Percentiles rank a stretch among this genome's conserved stretches.
These are phyloP conservation scores for Diabrotica virgifera DNA, from an alignment of 1,140 invertebrate species.

Conservation along the genomic window DNA sequence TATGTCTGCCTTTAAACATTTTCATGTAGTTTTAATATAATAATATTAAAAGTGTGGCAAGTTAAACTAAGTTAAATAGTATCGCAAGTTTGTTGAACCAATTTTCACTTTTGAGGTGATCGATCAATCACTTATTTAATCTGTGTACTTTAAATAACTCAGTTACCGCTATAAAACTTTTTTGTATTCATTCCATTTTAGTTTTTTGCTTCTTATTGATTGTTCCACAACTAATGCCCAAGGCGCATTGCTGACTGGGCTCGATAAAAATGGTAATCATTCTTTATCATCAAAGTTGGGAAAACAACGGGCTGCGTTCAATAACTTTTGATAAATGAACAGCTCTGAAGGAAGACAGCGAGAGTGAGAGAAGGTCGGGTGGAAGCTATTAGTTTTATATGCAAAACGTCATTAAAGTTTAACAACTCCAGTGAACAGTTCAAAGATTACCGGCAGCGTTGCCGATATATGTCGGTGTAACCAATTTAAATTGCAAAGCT, in stretches of 20 bases:
- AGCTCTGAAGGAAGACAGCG: background rate
- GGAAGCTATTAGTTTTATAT: conserved; percentile 16
- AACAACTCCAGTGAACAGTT: conserved; percentile 10
- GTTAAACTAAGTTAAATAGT: too few species aligned
- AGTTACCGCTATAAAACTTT: too few species aligned
- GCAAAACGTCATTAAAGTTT: conserved; percentile 11
- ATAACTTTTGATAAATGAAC: conserved; percentile 12
- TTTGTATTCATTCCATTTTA: too few species aligned
- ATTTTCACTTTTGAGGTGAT: too few species aligned
- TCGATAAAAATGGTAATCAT: conserved; percentile 6
- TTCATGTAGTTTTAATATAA: too few species aligned
- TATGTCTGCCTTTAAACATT: too few species aligned
- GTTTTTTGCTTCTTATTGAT: background rate
- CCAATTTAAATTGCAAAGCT: too few species aligned
- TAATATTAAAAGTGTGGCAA: too few species aligned
- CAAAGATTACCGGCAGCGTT: background rate
- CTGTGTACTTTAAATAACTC: too few species aligned
- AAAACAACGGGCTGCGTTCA: conserved; percentile 8
- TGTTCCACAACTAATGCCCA: background rate
- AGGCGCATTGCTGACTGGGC: background rate
- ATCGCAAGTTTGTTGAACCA: too few species aligned
- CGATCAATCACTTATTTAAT: too few species aligned
- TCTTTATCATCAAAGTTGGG: conserved; percentile 7
- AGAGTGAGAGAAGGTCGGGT: background rate
- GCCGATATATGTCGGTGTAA: background rate